A percentile compares a stretch with the other conserved stretches of the same genome.
phyloP scores from a whole-genome alignment of 2,888 invertebrate genomes.

The Belgica antarctica region DNA sequence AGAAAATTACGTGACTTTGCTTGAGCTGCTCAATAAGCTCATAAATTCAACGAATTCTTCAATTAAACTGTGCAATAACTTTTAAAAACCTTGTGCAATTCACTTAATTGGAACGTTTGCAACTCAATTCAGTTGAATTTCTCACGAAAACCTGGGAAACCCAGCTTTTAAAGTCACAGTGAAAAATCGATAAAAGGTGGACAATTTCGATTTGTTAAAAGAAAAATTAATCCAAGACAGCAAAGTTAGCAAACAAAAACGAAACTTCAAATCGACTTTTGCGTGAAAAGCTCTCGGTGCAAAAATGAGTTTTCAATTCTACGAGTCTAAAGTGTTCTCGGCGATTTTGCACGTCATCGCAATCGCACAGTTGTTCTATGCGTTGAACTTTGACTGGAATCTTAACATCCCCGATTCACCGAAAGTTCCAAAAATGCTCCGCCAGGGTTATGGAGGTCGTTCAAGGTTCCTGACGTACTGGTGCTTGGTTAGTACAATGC shows the following conservation, averaged over 20 bases:
- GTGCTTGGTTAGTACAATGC: constrained; percentile 58
- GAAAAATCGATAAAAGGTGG: constrained; percentile 25
- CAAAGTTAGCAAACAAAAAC: neutral
- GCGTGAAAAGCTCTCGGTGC: too few relatives aligned
- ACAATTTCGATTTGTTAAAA: neutral
- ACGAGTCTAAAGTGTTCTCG: constrained; percentile 53
- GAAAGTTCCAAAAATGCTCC: constrained; percentile 49
- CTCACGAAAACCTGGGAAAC: neutral
- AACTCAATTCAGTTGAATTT: neutral
- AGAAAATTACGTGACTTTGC: constrained; percentile 17
- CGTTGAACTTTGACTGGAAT: constrained; percentile 58
- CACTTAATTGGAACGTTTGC: neutral
- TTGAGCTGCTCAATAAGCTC: too few relatives aligned
- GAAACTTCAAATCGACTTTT: neutral
- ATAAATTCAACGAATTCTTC: neutral
- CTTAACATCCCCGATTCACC: constrained; percentile 53
- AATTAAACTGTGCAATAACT: too few relatives aligned
- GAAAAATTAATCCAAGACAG: neutral
- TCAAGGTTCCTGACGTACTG: constrained; percentile 57
- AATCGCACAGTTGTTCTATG: constrained; percentile 53
- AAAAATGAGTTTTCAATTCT: constrained; percentile 54
- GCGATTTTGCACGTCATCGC: constrained; percentile 53
- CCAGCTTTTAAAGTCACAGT: neutral
- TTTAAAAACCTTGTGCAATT: neutral
- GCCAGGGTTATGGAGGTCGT: constrained; percentile 52